Evolutionary conservation across 2,113 vertebrate genomes (phyloP).

Genomic region (Pyxicephalus adspersus): DNA sequence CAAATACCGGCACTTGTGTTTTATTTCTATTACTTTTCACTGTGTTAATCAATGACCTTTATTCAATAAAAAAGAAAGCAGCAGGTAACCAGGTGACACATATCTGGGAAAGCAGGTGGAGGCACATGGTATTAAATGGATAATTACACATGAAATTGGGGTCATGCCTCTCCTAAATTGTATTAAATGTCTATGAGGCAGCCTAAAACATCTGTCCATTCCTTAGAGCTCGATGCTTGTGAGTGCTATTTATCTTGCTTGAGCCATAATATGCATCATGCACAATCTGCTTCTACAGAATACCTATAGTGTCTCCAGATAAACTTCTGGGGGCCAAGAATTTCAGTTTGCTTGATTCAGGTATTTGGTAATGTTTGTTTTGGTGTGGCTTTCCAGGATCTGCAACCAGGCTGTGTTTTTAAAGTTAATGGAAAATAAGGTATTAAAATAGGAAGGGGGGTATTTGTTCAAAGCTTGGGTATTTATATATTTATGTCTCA

Average conservation of each 20-base stretch:
- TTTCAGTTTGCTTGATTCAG: too few species aligned
- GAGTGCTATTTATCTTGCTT: slow-evolving; percentile 27
- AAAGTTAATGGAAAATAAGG: too few species aligned
- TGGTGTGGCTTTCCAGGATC: too few species aligned
- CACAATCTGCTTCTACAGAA: slow-evolving; percentile 13
- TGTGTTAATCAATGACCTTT: slow-evolving; percentile 13
- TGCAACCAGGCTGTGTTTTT: too few species aligned
- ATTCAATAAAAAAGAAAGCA: not conserved
- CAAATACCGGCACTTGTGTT: not conserved
- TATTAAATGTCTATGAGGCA: slow-evolving; percentile 39
- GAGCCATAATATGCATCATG: not conserved
- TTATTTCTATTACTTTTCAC: slow-evolving; percentile 1
- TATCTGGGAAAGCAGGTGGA: slow-evolving; percentile 21
- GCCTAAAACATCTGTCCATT: slow-evolving; percentile 34
- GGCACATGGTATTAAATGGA: not conserved
- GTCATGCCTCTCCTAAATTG: slow-evolving; percentile 35
- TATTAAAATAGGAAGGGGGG: too few species aligned
- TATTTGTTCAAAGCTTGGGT: too few species aligned
- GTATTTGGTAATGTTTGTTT: too few species aligned
- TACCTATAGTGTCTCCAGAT: not conserved
- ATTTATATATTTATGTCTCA: too few species aligned
- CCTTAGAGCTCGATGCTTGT: not conserved
- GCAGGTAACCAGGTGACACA: slow-evolving; percentile 8
- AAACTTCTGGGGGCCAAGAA: too few species aligned
- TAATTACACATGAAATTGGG: slow-evolving; percentile 49